Conservation (phyloP, 2,797 vertebrate species). For the Ambastaia sidthimunki region DNA sequence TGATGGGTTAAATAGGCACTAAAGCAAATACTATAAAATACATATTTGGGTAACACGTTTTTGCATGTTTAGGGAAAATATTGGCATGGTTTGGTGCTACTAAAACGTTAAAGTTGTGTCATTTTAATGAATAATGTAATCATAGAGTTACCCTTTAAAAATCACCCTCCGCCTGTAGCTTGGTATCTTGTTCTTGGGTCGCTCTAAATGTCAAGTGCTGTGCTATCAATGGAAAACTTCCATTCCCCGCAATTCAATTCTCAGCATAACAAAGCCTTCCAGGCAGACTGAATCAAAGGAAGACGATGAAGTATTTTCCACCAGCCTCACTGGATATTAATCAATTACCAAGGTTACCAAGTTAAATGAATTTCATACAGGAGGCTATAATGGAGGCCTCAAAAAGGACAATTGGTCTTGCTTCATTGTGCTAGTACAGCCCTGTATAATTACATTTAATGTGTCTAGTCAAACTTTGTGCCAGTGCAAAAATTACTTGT, state of each 20-base stretch:
- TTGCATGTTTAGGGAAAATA: neutral
- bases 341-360: constrained; percentile 51
- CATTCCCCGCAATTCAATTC: constrained; percentile 44
- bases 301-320: constrained; percentile 45
- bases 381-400: constrained; percentile 52
- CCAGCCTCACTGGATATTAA: constrained; percentile 49
- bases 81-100: neutral
- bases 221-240: constrained; percentile 32
- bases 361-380: constrained; percentile 58
- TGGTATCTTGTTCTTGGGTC: constrained; percentile 23
- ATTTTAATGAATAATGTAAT: constrained; percentile 29
- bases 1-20: neutral
- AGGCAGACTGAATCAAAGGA: constrained; percentile 37
- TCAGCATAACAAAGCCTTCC: constrained; percentile 37
- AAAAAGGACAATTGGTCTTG: constrained; percentile 53
- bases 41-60: neutral
- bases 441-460: constrained; percentile 60
- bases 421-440: constrained; percentile 51
- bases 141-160: constrained; percentile 38
- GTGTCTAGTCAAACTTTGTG: constrained; percentile 49
- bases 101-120: constrained; percentile 21
- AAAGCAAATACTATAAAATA: neutral
- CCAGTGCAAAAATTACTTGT: constrained; percentile 62
- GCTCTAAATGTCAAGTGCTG: constrained; percentile 33
- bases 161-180: constrained; percentile 19